A percentile compares a stretch with the other conserved stretches of the same genome.
Conservation (phyloP, 2,797 vertebrate species). For the Enteromius viviparus region DNA sequence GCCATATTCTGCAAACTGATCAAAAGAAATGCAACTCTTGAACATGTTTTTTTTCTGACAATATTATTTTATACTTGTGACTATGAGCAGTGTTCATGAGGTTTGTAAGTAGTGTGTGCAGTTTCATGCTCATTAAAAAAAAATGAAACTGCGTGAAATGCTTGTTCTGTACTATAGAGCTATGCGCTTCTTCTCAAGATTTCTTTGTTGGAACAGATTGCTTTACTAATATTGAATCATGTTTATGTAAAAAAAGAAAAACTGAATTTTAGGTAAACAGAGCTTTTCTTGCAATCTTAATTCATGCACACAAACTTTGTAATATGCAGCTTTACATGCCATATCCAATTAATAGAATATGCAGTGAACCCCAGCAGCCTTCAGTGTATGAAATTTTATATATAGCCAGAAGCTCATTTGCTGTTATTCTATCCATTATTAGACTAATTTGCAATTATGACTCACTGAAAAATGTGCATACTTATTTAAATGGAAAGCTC, state of each 20-base stretch:
- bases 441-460: constrained; percentile 51
- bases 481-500: constrained; percentile 32
- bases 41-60: not conserved
- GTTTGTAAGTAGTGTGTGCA: not conserved
- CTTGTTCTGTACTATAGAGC: not conserved
- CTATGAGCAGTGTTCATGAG: not conserved
- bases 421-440: constrained; percentile 38
- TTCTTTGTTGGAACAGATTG: not conserved
- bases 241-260: not conserved
- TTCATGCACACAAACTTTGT: constrained; percentile 16
- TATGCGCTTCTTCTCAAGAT: not conserved
- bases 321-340: constrained; percentile 25
- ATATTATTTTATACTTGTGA: not conserved
- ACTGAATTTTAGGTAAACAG: constrained; percentile 23
- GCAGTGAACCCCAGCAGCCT: constrained; percentile 20
- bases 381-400: constrained; percentile 23
- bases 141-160: not conserved
- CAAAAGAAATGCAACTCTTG: constrained; percentile 2
- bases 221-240: constrained; percentile 12
- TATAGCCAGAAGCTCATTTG: constrained; percentile 35
- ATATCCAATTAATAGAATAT: constrained; percentile 31
- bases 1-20: constrained; percentile 3
- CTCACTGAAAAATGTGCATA: constrained; percentile 40
- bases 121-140: constrained; percentile 5
- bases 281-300: not conserved